Base-by-base conservation (phyloP, 1,140 invertebrate genomes). In the Whitmania pigra region DNA sequence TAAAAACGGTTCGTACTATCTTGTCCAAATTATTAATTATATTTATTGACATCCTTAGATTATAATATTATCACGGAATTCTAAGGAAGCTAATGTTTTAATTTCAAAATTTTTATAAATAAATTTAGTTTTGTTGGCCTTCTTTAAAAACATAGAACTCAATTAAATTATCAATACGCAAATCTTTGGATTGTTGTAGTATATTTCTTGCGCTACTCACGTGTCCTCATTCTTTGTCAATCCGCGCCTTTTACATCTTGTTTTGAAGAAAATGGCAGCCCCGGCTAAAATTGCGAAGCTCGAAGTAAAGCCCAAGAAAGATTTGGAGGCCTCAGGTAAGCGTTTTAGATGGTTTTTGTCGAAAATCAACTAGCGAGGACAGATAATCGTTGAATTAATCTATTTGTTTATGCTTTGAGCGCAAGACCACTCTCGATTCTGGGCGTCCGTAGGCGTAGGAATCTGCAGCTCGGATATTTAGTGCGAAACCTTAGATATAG, bases 181-280 rank as follows among this genome's bases (percentile, higher is more conserved):
- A 49, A 49, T 49, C 43, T 49, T 49, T 49, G 43, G 43, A 49
- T 49, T 49, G 43, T 49, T 49, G 43, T 49, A 49, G 43, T 49
- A 49, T 49, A 49, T 49, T 49, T 49, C 43, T 49, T 49, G 22
- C 29, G 57, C 57, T 63, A 25, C 57, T 63, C 57, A 63, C 57
- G 57, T 63, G 57, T 22, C 57, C 57, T 22, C 57, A 63, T 63
- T 63, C 57, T 63, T 63, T 63, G 57, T 63, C 22, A 25, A 63
- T 63, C 57, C 57, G 57, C 57, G 57, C 57, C 57, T 63, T 63
- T 63, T 63, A 31, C 29, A 63, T 25, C 22, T 25, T 22, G 29
- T 25, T 63, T 63, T 63, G 57, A 63, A 63, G 57, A 63, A 63
- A 63, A 63, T 63, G 57, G 57, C 57, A 63, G 57, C 57, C 57